Evolutionary conservation across 2,797 vertebrate species (phyloP).

Genomic region (Pipistrellus nathusii): DNA sequence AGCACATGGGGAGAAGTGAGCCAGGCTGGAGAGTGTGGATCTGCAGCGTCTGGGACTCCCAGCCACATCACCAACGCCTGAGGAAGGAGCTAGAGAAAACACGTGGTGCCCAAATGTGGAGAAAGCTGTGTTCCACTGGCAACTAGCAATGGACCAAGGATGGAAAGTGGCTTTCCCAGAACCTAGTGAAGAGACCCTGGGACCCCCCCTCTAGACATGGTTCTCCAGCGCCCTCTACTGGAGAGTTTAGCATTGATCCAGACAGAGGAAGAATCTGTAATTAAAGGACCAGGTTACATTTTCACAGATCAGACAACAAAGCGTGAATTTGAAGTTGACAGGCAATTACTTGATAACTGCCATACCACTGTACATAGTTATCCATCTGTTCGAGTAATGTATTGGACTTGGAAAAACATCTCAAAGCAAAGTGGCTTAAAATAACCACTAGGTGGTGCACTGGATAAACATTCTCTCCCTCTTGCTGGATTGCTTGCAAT

Average conservation of each 20-base stretch:
- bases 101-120: background rate
- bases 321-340: background rate
- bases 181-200: background rate
- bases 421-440: background rate
- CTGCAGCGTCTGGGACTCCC: background rate
- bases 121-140: background rate
- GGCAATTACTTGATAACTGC: background rate
- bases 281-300: background rate
- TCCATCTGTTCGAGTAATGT: background rate
- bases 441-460: conserved; percentile 57
- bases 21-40: background rate
- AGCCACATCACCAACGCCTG: background rate
- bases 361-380: background rate
- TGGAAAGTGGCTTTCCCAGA: background rate
- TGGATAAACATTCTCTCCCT: conserved; percentile 54
- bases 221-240: background rate
- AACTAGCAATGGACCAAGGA: background rate
- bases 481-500: fast-evolving
- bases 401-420: background rate
- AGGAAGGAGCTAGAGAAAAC: background rate
- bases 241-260: background rate
- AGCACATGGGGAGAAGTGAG: background rate
- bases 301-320: background rate
- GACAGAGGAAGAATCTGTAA: background rate
- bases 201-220: background rate